Evolutionary conservation across 1,140 invertebrate genomes (phyloP).

Genomic region (Apis dorsata): DNA sequence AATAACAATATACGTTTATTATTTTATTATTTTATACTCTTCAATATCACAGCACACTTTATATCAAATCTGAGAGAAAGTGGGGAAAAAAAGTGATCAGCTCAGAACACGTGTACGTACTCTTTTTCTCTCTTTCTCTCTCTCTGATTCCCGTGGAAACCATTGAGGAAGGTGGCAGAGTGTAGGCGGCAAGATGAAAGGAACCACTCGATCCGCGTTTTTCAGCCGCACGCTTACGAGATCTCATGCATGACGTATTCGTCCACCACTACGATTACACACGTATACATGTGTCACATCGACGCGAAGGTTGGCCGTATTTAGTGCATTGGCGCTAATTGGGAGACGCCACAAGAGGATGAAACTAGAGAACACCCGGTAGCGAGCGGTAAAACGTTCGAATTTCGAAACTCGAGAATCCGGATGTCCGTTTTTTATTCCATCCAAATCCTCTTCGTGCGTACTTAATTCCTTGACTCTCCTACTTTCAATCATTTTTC

Average conservation of each 20-base stretch:
- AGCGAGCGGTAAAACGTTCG: slow-evolving; percentile 34
- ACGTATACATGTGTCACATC: slow-evolving; percentile 25
- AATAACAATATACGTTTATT: no score
- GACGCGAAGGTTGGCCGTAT: slow-evolving; percentile 35
- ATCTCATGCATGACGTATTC: slow-evolving; percentile 16
- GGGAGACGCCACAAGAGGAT: slow-evolving; percentile 47
- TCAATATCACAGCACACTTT: no score
- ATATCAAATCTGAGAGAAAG: background rate
- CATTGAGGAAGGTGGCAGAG: slow-evolving; percentile 11
- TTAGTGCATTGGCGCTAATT: slow-evolving; percentile 67
- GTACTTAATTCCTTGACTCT: no score
- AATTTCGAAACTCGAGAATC: slow-evolving; percentile 21
- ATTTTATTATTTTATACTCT: no score
- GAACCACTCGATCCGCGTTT: slow-evolving; percentile 29
- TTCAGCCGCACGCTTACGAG: slow-evolving; percentile 43
- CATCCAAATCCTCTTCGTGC: background rate
- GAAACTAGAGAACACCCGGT: slow-evolving; percentile 55
- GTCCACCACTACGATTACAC: background rate
- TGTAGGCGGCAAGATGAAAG: slow-evolving; percentile 68
- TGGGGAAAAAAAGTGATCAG: background rate
- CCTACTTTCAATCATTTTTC: no score
- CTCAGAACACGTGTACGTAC: no score
- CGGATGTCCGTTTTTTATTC: slow-evolving; percentile 26
- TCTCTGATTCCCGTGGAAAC: background rate
- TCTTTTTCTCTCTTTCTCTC: no score